A percentile compares a stretch with the other conserved stretches of the same genome.
Evolutionary conservation across 2,113 vertebrate species (phyloP).

Genomic region (Campylorhamphus procurvoides): DNA sequence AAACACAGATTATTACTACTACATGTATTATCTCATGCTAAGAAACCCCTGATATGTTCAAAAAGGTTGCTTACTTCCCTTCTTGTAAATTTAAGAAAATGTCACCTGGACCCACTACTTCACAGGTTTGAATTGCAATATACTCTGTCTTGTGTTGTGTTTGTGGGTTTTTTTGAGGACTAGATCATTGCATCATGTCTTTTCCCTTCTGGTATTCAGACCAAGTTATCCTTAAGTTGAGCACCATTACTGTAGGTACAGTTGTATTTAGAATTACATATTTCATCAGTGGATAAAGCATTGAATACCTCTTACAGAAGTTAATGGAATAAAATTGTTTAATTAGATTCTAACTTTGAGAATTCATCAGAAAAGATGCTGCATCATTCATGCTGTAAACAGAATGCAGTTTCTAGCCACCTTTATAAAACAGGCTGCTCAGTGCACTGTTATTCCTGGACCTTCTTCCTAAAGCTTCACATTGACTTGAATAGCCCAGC

Average conservation of each 20-base stretch:
- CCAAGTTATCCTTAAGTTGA: not conserved
- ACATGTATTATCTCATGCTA: not conserved
- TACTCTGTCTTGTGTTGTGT: not conserved
- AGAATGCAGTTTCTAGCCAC: not conserved
- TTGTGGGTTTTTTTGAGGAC: not conserved
- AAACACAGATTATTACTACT: not conserved
- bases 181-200: not conserved
- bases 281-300: not conserved
- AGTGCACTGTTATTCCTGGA: not conserved
- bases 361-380: not conserved
- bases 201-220: not conserved
- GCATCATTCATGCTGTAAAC: not conserved
- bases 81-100: not conserved
- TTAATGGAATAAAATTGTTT: constrained; percentile 2
- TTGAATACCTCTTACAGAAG: not conserved
- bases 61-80: not conserved
- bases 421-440: not conserved
- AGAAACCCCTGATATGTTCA: not conserved
- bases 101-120: not conserved
- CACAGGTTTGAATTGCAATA: not conserved
- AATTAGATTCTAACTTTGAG: not conserved
- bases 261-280: not conserved
- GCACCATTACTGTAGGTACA: not conserved
- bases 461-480: not conserved
- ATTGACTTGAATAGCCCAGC: not conserved